Percentiles rank a stretch among this genome's conserved stretches.
Conservation (phyloP, 2,888 invertebrate species). For the Ashinkailepas kermadecensis region DNA sequence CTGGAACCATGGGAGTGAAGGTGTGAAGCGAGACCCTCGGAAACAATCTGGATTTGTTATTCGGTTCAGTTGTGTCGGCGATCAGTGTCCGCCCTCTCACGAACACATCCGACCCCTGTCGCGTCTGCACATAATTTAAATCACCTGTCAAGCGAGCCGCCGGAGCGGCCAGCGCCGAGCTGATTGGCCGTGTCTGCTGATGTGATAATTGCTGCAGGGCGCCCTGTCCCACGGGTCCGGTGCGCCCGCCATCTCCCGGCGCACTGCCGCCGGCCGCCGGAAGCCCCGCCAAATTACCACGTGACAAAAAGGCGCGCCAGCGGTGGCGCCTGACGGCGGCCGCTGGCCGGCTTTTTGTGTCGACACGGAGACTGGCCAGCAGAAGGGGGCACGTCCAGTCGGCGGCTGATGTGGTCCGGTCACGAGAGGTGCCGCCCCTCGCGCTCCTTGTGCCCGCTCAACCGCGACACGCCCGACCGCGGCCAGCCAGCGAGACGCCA, state of each 20-base stretch:
- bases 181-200: neutral
- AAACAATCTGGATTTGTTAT: no score
- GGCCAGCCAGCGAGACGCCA: no score
- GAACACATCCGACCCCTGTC: neutral
- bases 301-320: constrained; percentile 13
- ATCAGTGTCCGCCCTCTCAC: neutral
- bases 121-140: constrained; percentile 11
- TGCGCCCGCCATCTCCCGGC: neutral
- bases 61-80: no score
- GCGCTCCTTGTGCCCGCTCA: no score
- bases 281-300: constrained; percentile 10
- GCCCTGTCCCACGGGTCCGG: neutral
- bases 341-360: neutral
- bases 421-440: neutral
- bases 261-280: neutral
- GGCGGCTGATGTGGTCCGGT: neutral
- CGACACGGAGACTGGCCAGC: no score
- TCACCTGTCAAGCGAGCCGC: constrained; percentile 5
- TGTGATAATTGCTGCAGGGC: neutral
- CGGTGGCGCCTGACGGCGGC: no score
- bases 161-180: neutral
- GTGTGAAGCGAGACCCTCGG: no score
- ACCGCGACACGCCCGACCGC: no score
- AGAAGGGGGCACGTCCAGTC: neutral
- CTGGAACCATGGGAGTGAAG: no score